A percentile compares a stretch with the other conserved stretches of the same genome.
Conservation (phyloP, 2,113 vertebrate species). For the Lates calcarifer region DNA sequence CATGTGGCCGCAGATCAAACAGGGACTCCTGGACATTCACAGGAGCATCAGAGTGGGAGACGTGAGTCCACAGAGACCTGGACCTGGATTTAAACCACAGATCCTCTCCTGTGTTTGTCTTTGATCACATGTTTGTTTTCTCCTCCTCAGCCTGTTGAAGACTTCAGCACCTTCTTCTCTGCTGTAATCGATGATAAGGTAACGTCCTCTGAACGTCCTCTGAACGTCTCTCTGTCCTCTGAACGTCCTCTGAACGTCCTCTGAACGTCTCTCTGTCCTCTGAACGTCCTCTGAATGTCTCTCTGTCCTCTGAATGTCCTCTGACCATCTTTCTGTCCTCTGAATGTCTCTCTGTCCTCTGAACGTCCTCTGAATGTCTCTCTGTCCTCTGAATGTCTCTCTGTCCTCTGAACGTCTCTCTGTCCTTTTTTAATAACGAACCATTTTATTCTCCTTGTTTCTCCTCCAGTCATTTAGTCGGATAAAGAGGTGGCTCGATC, state of each 20-base stretch:
- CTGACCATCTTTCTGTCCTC: too few relatives aligned
- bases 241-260: too few relatives aligned
- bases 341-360: too few relatives aligned
- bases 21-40: conserved; percentile 88
- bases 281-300: too few relatives aligned
- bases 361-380: too few relatives aligned
- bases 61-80: conserved; percentile 82
- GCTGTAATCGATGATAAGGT: conserved; percentile 97
- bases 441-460: neutral
- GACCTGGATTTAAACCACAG: too few relatives aligned
- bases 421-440: too few relatives aligned
- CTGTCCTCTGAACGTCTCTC: too few relatives aligned
- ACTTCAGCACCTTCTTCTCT: conserved; percentile 92
- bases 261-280: too few relatives aligned
- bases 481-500: conserved; percentile 89
- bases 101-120: too few relatives aligned
- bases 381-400: too few relatives aligned
- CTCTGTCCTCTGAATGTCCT: neutral
- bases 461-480: conserved; percentile 88
- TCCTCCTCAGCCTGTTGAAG: conserved; percentile 88
- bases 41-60: conserved; percentile 90
- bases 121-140: neutral
- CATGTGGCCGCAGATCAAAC: conserved; percentile 92
- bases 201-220: conserved; percentile 3
- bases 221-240: too few relatives aligned